Evolutionary conservation across 2,888 invertebrate species (phyloP).

Genomic region (Macaria notata): DNA sequence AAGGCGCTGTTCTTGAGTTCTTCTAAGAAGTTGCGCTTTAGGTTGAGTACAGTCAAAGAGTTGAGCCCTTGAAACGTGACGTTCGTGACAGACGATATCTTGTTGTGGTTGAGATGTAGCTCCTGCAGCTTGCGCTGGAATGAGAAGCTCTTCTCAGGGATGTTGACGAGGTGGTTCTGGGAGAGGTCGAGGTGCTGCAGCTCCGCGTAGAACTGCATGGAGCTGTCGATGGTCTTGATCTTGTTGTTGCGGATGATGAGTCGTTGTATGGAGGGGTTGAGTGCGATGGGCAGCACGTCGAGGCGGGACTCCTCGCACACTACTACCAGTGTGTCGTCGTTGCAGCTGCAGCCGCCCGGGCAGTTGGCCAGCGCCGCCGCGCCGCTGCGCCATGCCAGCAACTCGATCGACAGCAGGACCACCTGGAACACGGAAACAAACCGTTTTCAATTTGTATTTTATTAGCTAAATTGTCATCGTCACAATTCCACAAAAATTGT

Average conservation of each 20-base stretch:
- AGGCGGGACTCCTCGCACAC: slow-evolving; percentile 93
- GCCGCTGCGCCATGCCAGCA: slow-evolving; percentile 66
- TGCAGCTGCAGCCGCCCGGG: slow-evolving; percentile 93
- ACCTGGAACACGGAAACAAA: slow-evolving; percentile 60
- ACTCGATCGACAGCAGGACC: slow-evolving; percentile 61
- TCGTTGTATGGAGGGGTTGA: slow-evolving; percentile 94
- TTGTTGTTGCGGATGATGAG: slow-evolving; percentile 92
- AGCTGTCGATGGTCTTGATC: slow-evolving; percentile 94
- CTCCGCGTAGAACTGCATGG: slow-evolving; percentile 94
- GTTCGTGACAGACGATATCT: slow-evolving; percentile 90
- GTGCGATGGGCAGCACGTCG: slow-evolving; percentile 94
- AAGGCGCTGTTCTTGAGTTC: slow-evolving; percentile 89
- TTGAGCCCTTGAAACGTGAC: slow-evolving; percentile 90
- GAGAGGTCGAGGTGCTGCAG: slow-evolving; percentile 93
- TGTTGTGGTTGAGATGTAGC: slow-evolving; percentile 92
- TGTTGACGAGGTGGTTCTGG: slow-evolving; percentile 91
- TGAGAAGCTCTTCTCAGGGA: slow-evolving; percentile 89
- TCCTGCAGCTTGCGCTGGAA: slow-evolving; percentile 92
- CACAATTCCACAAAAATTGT: no score
- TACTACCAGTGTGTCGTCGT: slow-evolving; percentile 94
- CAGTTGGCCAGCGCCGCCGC: slow-evolving; percentile 88
- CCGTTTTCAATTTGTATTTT: slow-evolving; percentile 1
- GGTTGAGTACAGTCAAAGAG: slow-evolving; percentile 89
- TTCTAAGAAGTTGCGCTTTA: slow-evolving; percentile 91
- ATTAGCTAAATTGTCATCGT: not conserved